Conservation (phyloP, 2,888 invertebrate species). For the Empis livida region DNA sequence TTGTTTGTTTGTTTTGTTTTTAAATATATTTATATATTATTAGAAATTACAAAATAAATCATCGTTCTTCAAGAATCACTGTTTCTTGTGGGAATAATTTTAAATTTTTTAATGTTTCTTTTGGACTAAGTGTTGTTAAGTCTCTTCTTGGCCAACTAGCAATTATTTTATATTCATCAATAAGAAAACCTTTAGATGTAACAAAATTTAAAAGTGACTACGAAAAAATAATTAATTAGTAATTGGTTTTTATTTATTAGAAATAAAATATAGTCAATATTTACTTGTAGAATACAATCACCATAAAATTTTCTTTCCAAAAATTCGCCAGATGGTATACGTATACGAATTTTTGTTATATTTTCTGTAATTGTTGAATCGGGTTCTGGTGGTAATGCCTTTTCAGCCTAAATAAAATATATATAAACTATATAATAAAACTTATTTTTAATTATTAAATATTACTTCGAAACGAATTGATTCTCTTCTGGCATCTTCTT, state of each 20-base stretch:
- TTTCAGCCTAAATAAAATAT: constrained; percentile 38
- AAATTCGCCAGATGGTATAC: constrained; percentile 64
- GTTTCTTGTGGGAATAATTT: constrained; percentile 91
- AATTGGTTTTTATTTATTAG: too few species aligned
- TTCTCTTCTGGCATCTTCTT: constrained; percentile 59
- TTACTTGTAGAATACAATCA: constrained; percentile 39
- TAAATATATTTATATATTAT: neutral
- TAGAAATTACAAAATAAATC: constrained; percentile 33
- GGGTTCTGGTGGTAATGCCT: constrained; percentile 62
- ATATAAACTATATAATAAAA: neutral
- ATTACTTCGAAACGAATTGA: constrained; percentile 37
- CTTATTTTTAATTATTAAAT: neutral
- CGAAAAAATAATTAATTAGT: too few species aligned
- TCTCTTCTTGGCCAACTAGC: constrained; percentile 91
- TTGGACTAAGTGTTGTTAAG: constrained; percentile 68
- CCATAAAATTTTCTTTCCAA: constrained; percentile 62
- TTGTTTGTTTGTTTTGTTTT: neutral
- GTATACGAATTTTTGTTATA: constrained; percentile 64
- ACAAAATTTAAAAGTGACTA: constrained; percentile 72
- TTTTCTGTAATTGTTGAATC: constrained; percentile 40
- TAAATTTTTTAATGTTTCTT: constrained; percentile 63
- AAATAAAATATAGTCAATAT: neutral
- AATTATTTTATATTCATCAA: constrained; percentile 80
- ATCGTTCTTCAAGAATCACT: constrained; percentile 87
- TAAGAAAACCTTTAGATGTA: constrained; percentile 76